A percentile compares a stretch with the other conserved stretches of the same genome.
phyloP scores from a whole-genome alignment of 2,113 vertebrate species.

The Lycocorax pyrrhopterus region DNA sequence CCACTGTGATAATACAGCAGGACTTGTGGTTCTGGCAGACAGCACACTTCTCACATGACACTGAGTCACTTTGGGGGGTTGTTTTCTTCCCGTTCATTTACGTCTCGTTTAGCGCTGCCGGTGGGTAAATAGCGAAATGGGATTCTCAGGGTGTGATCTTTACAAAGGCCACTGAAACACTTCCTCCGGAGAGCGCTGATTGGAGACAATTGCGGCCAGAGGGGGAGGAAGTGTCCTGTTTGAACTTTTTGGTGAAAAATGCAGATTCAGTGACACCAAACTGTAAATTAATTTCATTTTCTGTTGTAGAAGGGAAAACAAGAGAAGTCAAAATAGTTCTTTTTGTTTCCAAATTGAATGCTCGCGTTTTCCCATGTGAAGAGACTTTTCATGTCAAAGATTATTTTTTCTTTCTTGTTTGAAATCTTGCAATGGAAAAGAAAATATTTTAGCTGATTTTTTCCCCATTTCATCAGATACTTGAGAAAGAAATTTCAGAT shows the following conservation, averaged over 20 bases:
- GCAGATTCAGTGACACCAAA: neutral
- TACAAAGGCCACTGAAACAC: neutral
- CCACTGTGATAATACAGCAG: neutral
- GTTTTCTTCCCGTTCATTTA: neutral
- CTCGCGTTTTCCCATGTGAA: neutral
- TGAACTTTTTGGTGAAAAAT: neutral
- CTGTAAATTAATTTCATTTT: neutral
- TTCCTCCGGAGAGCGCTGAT: neutral
- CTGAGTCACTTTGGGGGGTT: neutral
- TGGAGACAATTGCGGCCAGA: neutral
- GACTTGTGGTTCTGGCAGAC: neutral
- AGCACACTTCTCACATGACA: constrained; percentile 10
- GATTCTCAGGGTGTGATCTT: constrained; percentile 5
- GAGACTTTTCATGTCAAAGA: neutral
- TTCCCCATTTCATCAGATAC: neutral
- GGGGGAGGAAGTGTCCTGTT: neutral
- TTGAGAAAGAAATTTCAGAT: neutral
- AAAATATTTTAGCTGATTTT: neutral
- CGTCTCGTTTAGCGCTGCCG: neutral
- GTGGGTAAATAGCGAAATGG: neutral
- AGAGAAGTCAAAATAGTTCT: neutral
- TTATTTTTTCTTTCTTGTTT: neutral
- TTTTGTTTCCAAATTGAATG: neutral
- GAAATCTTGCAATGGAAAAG: neutral
- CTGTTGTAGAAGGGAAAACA: neutral